Conservation (phyloP, 2,113 vertebrate species). For the Heliornis fulica region DNA sequence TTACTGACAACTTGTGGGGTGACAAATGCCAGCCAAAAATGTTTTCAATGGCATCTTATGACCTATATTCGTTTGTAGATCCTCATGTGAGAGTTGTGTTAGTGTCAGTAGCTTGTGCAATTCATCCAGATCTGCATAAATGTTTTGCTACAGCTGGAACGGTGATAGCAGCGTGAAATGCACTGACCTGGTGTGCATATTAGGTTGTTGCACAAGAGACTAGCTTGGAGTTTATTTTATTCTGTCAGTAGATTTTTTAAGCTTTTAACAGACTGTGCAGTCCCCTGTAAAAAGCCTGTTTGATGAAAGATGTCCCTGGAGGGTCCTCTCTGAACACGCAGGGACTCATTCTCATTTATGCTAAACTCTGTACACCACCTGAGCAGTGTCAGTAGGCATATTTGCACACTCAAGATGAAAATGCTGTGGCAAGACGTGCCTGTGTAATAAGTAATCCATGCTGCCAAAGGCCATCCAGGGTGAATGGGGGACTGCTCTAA, state of each 20-base stretch:
- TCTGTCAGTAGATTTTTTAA: background rate
- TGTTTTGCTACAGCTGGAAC: background rate
- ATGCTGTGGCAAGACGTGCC: background rate
- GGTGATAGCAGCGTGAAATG: background rate
- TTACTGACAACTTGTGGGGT: background rate
- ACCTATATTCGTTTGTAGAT: background rate
- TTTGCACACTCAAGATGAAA: background rate
- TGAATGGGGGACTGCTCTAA: background rate
- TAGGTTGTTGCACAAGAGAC: background rate
- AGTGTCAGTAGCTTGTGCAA: background rate
- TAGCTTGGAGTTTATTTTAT: background rate
- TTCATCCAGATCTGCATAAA: background rate
- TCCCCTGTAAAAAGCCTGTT: background rate
- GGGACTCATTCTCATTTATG: background rate
- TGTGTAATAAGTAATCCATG: slow-evolving; percentile 39
- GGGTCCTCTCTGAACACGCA: background rate
- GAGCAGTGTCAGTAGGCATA: background rate
- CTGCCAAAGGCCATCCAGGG: slow-evolving; percentile 22
- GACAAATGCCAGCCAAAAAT: background rate
- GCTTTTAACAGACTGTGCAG: background rate
- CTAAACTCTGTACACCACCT: background rate
- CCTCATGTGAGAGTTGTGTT: background rate
- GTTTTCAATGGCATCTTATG: background rate
- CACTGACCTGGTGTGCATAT: background rate
- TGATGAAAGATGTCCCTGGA: background rate